A percentile compares a stretch with the other conserved stretches of the same genome.
phyloP scores from a whole-genome alignment of 2,113 vertebrate species.

The Hippocampus zosterae region DNA sequence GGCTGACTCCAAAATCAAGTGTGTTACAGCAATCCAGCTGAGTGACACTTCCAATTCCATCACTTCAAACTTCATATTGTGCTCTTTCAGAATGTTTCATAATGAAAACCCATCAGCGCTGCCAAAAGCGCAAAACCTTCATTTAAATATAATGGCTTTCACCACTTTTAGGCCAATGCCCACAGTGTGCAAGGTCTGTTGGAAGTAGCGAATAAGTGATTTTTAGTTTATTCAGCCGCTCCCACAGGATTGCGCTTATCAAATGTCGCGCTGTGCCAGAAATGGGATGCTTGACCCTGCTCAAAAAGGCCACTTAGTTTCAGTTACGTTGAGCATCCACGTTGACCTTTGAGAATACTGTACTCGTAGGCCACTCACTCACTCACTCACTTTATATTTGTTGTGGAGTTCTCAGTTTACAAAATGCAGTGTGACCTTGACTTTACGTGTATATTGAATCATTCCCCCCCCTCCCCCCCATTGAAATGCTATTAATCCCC shows the following conservation, averaged over 20 bases:
- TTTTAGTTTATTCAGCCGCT: conserved; percentile 3
- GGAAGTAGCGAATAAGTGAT: neutral
- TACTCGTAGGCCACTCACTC: neutral
- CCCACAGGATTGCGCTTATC: neutral
- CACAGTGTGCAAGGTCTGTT: neutral
- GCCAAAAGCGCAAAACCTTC: too few species aligned
- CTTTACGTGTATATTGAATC: neutral
- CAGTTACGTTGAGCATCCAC: conserved; percentile 54
- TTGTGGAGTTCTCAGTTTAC: neutral
- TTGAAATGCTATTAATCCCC: too few species aligned
- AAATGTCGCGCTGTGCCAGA: conserved; percentile 30
- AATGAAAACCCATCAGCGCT: too few species aligned
- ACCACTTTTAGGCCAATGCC: too few species aligned
- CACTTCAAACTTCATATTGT: too few species aligned
- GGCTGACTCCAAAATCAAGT: too few species aligned
- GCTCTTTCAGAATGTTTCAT: too few species aligned
- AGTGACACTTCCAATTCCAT: too few species aligned
- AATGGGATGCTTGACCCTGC: conserved; percentile 56
- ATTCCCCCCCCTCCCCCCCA: too few species aligned
- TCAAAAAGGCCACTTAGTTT: conserved; percentile 66
- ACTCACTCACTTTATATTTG: conserved; percentile 7
- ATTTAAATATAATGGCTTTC: too few species aligned
- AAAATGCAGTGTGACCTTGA: neutral
- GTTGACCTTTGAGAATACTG: conserved; percentile 59
- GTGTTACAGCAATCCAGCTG: too few species aligned